phyloP scores from a whole-genome alignment of 2,113 vertebrate species.

The Datnioides undecimradiatus region DNA sequence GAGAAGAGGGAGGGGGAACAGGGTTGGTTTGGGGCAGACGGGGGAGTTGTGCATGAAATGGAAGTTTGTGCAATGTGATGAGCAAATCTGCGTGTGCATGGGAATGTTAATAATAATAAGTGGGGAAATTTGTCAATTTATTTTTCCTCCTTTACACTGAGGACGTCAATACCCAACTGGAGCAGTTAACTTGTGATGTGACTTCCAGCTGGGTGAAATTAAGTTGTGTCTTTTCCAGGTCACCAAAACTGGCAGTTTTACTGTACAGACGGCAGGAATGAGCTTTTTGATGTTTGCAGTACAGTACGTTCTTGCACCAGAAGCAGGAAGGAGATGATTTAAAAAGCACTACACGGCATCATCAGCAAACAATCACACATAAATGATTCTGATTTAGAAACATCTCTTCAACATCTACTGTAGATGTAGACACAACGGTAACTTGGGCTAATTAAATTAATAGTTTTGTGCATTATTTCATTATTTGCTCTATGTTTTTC shows the following conservation, averaged over 20 bases:
- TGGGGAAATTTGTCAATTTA: constrained; percentile 72
- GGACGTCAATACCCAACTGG: constrained; percentile 59
- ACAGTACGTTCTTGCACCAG: background rate
- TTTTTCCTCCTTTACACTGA: constrained; percentile 52
- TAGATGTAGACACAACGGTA: background rate
- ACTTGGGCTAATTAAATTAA: background rate
- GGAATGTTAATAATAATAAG: constrained; percentile 71
- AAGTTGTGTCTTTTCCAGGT: constrained; percentile 68
- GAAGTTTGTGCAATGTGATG: constrained; percentile 69
- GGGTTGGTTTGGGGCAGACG: constrained; percentile 52
- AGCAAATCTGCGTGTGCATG: constrained; percentile 68
- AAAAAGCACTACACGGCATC: background rate
- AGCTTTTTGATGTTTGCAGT: constrained; percentile 67
- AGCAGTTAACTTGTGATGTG: constrained; percentile 62
- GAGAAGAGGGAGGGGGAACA: constrained; percentile 15
- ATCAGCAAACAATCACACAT: background rate
- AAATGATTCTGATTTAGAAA: background rate
- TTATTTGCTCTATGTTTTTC: too few relatives aligned
- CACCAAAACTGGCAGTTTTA: constrained; percentile 38
- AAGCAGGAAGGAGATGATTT: background rate
- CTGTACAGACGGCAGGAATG: constrained; percentile 24
- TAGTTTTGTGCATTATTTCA: too few relatives aligned
- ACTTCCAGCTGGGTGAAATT: constrained; percentile 61
- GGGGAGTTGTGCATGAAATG: constrained; percentile 74
- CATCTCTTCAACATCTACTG: background rate